These are phyloP conservation scores for Rhagoletis pomonella DNA, from an alignment of 1,140 invertebrate genomes.

Conservation along the genomic window DNA sequence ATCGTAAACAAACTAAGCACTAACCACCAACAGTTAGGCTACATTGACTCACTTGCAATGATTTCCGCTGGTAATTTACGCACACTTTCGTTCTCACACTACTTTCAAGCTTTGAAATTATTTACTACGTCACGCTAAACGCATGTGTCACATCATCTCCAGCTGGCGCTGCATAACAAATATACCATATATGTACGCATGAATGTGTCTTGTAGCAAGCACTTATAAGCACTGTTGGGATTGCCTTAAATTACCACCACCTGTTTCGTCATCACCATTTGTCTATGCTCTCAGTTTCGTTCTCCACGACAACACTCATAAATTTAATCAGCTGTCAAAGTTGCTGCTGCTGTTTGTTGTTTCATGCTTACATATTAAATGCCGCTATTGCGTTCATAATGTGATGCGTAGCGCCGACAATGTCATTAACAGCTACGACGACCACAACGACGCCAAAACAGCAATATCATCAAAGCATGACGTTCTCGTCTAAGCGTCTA, in stretches of 20 bases:
- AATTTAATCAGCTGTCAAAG: constrained; percentile 51
- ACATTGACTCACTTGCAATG: background rate
- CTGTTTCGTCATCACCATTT: constrained; percentile 36
- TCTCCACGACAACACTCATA: constrained; percentile 13
- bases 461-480: constrained; percentile 17
- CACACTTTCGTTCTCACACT: background rate
- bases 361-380: constrained; percentile 35
- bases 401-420: constrained; percentile 1
- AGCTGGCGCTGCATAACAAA: background rate
- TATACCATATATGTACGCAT: background rate
- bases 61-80: background rate
- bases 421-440: background rate
- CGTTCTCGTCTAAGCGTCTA: background rate
- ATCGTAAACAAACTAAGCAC: constrained; percentile 8
- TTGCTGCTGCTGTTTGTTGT: constrained; percentile 1
- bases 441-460: background rate
- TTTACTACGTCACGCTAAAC: background rate
- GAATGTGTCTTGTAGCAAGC: background rate
- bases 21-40: background rate
- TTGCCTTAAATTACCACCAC: constrained; percentile 29
- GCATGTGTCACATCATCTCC: background rate
- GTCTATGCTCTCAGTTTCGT: constrained; percentile 27
- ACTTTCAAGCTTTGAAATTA: background rate
- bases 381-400: constrained; percentile 14
- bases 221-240: constrained; percentile 19